These are phyloP conservation scores for Calliphora vicina DNA, from an alignment of 1,140 invertebrate genomes.

Conservation along the genomic window DNA sequence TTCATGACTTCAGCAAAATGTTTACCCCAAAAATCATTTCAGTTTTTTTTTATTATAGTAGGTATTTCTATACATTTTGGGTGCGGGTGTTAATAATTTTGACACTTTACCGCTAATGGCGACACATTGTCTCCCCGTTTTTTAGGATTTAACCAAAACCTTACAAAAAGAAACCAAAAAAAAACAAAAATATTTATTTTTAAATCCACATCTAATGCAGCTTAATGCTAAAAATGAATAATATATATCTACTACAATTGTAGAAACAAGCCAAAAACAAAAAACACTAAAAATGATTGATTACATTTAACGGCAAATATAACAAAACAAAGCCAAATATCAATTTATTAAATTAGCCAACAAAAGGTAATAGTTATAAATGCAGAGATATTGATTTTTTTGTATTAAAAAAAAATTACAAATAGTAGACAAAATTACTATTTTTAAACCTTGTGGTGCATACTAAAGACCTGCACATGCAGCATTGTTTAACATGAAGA, in stretches of 20 bases:
- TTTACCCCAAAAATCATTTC: background rate
- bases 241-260: no score
- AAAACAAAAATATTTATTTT: background rate
- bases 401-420: background rate
- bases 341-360: conserved; percentile 1
- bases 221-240: background rate
- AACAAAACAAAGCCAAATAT: background rate
- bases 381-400: background rate
- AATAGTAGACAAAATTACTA: no score
- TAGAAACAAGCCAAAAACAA: background rate
- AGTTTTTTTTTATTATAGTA: background rate
- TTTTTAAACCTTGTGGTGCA: no score
- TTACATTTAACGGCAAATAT: conserved; percentile 1
- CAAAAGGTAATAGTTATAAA: background rate
- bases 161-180: background rate
- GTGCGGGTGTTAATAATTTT: conserved; percentile 13
- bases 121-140: conserved; percentile 1
- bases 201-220: background rate
- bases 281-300: background rate
- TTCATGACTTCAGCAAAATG: background rate
- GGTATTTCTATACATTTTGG: background rate
- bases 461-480: no score
- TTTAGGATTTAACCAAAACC: background rate
- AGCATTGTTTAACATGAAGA: no score
- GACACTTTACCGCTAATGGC: conserved; percentile 6